Percentiles rank a stretch among this genome's conserved stretches.
These are phyloP conservation scores for Congeria kusceri DNA, from an alignment of 2,888 invertebrate species.

Conservation along the genomic window DNA sequence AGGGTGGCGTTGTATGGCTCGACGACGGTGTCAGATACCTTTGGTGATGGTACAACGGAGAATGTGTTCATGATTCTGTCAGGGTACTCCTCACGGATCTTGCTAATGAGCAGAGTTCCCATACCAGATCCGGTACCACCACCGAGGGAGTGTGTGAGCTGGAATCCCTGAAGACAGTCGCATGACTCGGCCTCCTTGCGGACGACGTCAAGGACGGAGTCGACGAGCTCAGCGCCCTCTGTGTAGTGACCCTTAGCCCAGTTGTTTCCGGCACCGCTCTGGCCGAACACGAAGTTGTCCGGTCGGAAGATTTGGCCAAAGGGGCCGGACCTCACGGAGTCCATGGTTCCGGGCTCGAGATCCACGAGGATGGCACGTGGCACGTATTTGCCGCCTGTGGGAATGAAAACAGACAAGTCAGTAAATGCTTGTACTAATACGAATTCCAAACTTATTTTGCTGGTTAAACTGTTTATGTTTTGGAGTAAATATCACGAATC, in stretches of 20 bases:
- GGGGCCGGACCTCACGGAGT: constrained; percentile 6
- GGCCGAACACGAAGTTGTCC: constrained; percentile 6
- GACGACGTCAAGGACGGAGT: constrained; percentile 4
- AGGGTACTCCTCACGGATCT: constrained; percentile 7
- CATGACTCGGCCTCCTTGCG: neutral
- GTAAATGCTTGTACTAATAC: too few relatives aligned
- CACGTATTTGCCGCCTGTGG: constrained; percentile 5
- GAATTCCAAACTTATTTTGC: too few relatives aligned
- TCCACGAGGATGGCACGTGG: constrained; percentile 1
- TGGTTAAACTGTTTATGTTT: too few relatives aligned
- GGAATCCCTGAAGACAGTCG: constrained; percentile 9
- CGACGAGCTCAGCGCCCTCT: constrained; percentile 11
- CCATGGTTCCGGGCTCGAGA: constrained; percentile 9
- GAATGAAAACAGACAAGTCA: neutral
- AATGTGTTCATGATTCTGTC: constrained; percentile 9
- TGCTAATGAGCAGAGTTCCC: neutral
- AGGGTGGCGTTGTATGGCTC: constrained; percentile 94
- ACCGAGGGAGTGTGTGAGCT: constrained; percentile 8
- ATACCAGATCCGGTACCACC: constrained; percentile 7
- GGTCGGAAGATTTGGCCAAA: constrained; percentile 6
- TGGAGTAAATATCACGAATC: too few relatives aligned
- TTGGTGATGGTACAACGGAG: constrained; percentile 9
- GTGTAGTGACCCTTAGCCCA: constrained; percentile 9
- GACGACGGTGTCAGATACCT: constrained; percentile 89
- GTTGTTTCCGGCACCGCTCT: constrained; percentile 10